Percentiles rank a stretch among this genome's conserved stretches.
These are phyloP conservation scores for Beris morrisii DNA, from an alignment of 2,888 invertebrate genomes.

Conservation along the genomic window DNA sequence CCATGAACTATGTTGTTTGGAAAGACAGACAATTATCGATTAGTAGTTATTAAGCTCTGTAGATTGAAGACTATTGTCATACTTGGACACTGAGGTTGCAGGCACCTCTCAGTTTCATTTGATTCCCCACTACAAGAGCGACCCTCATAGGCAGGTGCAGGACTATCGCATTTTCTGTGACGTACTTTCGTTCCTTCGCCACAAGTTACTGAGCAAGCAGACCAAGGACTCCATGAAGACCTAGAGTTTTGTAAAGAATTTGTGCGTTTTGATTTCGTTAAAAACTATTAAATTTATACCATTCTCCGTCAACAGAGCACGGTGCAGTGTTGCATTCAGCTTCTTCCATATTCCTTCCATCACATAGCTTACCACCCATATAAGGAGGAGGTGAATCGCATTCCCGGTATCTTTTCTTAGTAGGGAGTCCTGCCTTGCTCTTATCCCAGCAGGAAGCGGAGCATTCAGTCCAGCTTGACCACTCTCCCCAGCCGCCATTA, in stretches of 20 bases:
- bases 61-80: not conserved
- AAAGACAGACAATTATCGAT: slow-evolving; percentile 2
- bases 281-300: slow-evolving; percentile 40
- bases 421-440: slow-evolving; percentile 42
- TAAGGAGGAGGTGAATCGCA: slow-evolving; percentile 54
- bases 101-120: not conserved
- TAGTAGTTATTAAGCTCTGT: not conserved
- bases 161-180: slow-evolving; percentile 10
- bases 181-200: not conserved
- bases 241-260: not conserved
- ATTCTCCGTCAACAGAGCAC: slow-evolving; percentile 56
- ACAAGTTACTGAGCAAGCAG: slow-evolving; percentile 16
- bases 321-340: slow-evolving; percentile 51
- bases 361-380: slow-evolving; percentile 53
- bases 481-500: slow-evolving; percentile 53
- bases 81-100: not conserved
- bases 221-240: slow-evolving; percentile 15
- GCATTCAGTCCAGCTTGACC: slow-evolving; percentile 57
- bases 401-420: slow-evolving; percentile 49
- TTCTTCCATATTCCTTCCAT: slow-evolving; percentile 50
- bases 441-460: slow-evolving; percentile 49
- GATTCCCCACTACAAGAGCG: slow-evolving; percentile 1
- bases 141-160: not conserved
- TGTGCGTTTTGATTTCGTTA: too few species aligned
- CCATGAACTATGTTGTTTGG: not conserved